Evolutionary conservation across 2,797 vertebrate species (phyloP).

Genomic region (Scleropages formosus): DNA sequence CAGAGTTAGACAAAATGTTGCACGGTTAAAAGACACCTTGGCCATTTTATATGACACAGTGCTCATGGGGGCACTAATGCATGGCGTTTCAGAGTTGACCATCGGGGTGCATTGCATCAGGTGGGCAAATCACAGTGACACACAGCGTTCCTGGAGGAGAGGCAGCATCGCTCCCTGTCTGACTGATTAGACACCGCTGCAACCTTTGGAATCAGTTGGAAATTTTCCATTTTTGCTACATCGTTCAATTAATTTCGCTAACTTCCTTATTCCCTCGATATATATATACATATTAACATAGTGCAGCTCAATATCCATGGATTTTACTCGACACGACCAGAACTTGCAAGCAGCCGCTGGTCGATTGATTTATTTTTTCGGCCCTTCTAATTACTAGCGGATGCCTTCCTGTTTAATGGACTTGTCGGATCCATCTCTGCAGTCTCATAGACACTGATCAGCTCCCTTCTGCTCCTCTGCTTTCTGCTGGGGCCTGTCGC

Average conservation of each 20-base stretch:
- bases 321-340: background rate
- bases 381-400: background rate
- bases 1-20: no score
- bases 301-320: background rate
- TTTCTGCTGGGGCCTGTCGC: background rate
- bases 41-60: background rate
- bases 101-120: background rate
- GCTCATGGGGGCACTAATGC: background rate
- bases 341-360: background rate
- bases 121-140: background rate
- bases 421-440: background rate
- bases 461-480: background rate
- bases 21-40: background rate
- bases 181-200: background rate
- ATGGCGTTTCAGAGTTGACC: background rate
- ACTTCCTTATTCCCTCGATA: background rate
- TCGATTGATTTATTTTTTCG: background rate
- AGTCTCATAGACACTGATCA: conserved; percentile 3
- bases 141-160: background rate
- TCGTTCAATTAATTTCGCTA: background rate
- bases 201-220: background rate
- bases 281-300: background rate
- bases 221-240: conserved; percentile 2
- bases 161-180: no score
- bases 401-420: conserved; percentile 11